These are phyloP conservation scores for Apis florea DNA, from an alignment of 1,140 invertebrate species.

Conservation along the genomic window DNA sequence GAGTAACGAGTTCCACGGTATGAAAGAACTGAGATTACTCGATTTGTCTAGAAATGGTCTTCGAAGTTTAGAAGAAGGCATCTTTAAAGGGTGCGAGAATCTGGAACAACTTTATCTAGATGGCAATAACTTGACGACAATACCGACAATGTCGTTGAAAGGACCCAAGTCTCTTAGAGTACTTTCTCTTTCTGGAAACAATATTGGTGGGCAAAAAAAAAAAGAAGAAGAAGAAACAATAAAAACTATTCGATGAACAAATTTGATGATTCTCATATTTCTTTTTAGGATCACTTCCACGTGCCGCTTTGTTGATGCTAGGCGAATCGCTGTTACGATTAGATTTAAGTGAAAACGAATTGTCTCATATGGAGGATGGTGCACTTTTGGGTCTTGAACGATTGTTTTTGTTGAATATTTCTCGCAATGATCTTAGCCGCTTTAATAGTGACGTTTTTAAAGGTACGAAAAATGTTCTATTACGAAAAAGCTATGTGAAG, in stretches of 20 bases:
- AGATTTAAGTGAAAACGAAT: conserved; percentile 88
- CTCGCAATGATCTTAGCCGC: conserved; percentile 87
- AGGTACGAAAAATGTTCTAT: conserved; percentile 68
- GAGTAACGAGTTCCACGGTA: conserved; percentile 89
- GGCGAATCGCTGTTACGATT: conserved; percentile 84
- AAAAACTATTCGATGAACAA: neutral
- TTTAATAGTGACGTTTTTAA: conserved; percentile 91
- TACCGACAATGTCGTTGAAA: conserved; percentile 90
- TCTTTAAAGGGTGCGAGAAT: conserved; percentile 90
- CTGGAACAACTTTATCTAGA: conserved; percentile 91
- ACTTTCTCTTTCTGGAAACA: conserved; percentile 88
- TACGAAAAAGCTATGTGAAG: fast-evolving
- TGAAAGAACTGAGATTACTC: conserved; percentile 86
- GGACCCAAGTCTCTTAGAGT: conserved; percentile 87
- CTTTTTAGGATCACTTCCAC: conserved; percentile 82
- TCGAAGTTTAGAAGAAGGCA: conserved; percentile 90
- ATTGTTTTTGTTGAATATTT: conserved; percentile 86
- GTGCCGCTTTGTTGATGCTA: conserved; percentile 84
- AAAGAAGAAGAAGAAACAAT: neutral
- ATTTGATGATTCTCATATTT: neutral
- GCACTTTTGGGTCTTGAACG: conserved; percentile 85
- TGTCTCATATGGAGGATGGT: conserved; percentile 87
- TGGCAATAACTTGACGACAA: conserved; percentile 86
- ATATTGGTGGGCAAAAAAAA: conserved; percentile 84
- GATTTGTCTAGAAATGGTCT: conserved; percentile 91